These are phyloP conservation scores for Gymnocheta viridis DNA, from an alignment of 2,888 invertebrate genomes.

Conservation along the genomic window DNA sequence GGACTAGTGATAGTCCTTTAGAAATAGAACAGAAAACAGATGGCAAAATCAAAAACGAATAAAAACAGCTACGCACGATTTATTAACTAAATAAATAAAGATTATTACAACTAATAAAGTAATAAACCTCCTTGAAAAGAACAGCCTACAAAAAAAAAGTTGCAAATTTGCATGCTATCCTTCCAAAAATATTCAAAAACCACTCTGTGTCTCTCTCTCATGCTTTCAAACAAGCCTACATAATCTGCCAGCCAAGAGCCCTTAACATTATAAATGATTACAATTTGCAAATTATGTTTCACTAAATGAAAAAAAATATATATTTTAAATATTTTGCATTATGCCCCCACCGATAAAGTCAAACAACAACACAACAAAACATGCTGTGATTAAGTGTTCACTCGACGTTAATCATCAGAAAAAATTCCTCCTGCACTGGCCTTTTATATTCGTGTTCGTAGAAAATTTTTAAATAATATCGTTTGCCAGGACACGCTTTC, in stretches of 20 bases:
- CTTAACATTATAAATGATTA: conserved; percentile 55
- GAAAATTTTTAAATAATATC: conserved; percentile 4
- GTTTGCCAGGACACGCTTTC: conserved; percentile 47
- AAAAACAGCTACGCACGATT: conserved; percentile 67
- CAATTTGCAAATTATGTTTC: conserved; percentile 53
- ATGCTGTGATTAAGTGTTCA: conserved; percentile 72
- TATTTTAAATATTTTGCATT: conserved; percentile 26
- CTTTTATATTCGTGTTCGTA: not conserved
- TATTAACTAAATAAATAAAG: conserved; percentile 68
- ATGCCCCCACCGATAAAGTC: conserved; percentile 37
- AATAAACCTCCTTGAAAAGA: conserved; percentile 14
- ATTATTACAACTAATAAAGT: conserved; percentile 61
- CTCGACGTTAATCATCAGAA: conserved; percentile 58
- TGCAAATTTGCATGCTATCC: conserved; percentile 1
- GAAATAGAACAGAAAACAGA: conserved; percentile 39
- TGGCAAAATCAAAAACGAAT: conserved; percentile 51
- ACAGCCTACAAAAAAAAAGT: conserved; percentile 2
- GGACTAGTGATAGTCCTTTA: conserved; percentile 5
- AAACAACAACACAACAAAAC: conserved; percentile 62
- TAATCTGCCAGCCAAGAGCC: not conserved
- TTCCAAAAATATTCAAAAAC: conserved; percentile 23
- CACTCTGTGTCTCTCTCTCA: not conserved
- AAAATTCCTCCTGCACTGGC: not conserved
- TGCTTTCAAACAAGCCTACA: not conserved
- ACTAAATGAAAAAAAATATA: conserved; percentile 18